Conservation (phyloP, 2,888 invertebrate species). For the Lacanobia wlatinum region DNA sequence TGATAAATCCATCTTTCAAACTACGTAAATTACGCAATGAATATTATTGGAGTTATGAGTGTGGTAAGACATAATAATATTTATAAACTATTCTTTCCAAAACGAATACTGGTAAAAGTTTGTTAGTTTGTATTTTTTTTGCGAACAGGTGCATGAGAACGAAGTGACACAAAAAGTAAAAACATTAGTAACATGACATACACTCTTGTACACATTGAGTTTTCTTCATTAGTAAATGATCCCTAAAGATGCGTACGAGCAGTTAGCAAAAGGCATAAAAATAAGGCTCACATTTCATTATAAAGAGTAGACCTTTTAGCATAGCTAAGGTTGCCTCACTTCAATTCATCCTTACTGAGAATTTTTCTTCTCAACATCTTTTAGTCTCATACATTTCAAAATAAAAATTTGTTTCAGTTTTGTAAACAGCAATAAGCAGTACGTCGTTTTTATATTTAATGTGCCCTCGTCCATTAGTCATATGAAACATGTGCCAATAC, state of each 20-base stretch:
- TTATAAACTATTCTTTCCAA: conserved; percentile 2
- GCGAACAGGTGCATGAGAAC: conserved; percentile 20
- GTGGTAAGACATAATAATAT: background rate
- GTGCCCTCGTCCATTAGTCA: conserved; percentile 88
- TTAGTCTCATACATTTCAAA: conserved; percentile 58
- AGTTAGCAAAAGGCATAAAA: conserved; percentile 31
- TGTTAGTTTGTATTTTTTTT: no score
- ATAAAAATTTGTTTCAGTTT: conserved; percentile 66
- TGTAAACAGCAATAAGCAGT: conserved; percentile 79
- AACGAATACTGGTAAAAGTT: conserved; percentile 33
- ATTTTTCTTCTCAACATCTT: conserved; percentile 42
- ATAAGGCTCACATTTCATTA: conserved; percentile 35
- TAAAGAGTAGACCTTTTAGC: conserved; percentile 31
- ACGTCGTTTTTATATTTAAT: conserved; percentile 84
- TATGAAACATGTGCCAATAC: conserved; percentile 91
- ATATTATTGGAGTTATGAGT: background rate
- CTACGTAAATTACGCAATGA: background rate
- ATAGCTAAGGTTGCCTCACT: conserved; percentile 35
- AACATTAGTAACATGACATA: conserved; percentile 23
- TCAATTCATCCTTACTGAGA: conserved; percentile 46
- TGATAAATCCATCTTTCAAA: background rate
- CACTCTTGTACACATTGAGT: conserved; percentile 9
- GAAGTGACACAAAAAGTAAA: conserved; percentile 8
- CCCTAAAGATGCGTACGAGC: conserved; percentile 20
- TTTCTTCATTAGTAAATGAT: conserved; percentile 44